Percentiles rank a stretch among this genome's conserved stretches.
Conservation (phyloP, 2,888 invertebrate genomes). For the Zelleria hepariella region DNA sequence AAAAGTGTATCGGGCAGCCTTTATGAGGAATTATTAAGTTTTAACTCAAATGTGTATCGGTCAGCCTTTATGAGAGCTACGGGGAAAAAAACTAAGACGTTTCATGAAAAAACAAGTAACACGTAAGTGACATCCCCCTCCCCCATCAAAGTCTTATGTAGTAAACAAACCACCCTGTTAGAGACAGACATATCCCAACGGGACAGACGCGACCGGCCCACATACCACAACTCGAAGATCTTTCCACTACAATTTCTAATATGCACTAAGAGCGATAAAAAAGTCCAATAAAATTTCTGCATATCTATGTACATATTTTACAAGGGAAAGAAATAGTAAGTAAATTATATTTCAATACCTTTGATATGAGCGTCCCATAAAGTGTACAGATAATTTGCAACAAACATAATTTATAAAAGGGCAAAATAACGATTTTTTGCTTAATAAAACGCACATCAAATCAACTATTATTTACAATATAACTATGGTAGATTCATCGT, state of each 20-base stretch:
- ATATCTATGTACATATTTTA: constrained; percentile 68
- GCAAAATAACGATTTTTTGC: background rate
- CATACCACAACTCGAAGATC: constrained; percentile 27
- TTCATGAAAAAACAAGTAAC: no score
- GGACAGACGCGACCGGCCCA: constrained; percentile 6
- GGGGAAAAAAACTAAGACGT: no score
- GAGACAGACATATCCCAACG: background rate
- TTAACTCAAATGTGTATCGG: no score
- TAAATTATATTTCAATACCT: constrained; percentile 56
- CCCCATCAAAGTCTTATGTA: background rate
- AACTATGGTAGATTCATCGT: constrained; percentile 1
- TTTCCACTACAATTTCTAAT: constrained; percentile 38
- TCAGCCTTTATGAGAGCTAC: no score
- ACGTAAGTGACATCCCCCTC: no score
- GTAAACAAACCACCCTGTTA: background rate
- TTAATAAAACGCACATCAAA: constrained; percentile 2
- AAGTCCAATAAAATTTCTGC: constrained; percentile 41
- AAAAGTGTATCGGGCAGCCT: no score
- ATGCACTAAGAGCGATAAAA: constrained; percentile 43
- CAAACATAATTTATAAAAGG: constrained; percentile 4
- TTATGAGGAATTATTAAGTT: no score
- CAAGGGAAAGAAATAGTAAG: constrained; percentile 61
- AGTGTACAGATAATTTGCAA: constrained; percentile 11
- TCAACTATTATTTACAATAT: constrained; percentile 4
- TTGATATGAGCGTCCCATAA: constrained; percentile 55